Evolutionary conservation across 1,140 invertebrate species (phyloP).

Genomic region (Temnothorax longispinosus): DNA sequence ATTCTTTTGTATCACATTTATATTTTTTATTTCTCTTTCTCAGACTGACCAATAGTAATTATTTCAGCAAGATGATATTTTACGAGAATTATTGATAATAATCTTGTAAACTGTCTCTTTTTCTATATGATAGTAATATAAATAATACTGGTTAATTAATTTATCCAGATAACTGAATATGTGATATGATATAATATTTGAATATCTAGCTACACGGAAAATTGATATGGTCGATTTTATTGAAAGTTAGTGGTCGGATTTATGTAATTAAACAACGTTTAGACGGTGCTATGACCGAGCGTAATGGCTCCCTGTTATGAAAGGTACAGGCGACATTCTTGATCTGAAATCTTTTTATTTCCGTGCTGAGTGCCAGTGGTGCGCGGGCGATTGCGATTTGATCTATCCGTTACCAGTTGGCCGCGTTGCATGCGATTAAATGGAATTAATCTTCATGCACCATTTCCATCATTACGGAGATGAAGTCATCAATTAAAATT

Average conservation of each 20-base stretch:
- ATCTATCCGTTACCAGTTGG: constrained; percentile 1
- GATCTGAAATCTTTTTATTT: constrained; percentile 45
- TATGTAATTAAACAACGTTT: constrained; percentile 25
- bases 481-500: constrained; percentile 13
- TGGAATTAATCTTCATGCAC: constrained; percentile 23
- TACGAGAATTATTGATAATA: constrained; percentile 7
- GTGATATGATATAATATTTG: background rate
- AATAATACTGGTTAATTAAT: background rate
- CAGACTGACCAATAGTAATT: background rate
- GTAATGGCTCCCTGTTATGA: constrained; percentile 10
- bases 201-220: background rate
- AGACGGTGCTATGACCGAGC: background rate
- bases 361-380: too few relatives aligned
- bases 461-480: background rate
- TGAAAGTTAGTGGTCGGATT: constrained; percentile 2
- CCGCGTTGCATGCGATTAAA: constrained; percentile 35
- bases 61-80: background rate
- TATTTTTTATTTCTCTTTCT: constrained; percentile 1
- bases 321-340: constrained; percentile 47
- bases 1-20: background rate
- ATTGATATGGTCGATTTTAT: constrained; percentile 2
- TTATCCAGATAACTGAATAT: background rate
- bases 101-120: background rate
- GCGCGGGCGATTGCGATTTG: constrained; percentile 7
- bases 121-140: background rate